phyloP scores from a whole-genome alignment of 2,888 invertebrate species.

The Metopia argyrocephala region DNA sequence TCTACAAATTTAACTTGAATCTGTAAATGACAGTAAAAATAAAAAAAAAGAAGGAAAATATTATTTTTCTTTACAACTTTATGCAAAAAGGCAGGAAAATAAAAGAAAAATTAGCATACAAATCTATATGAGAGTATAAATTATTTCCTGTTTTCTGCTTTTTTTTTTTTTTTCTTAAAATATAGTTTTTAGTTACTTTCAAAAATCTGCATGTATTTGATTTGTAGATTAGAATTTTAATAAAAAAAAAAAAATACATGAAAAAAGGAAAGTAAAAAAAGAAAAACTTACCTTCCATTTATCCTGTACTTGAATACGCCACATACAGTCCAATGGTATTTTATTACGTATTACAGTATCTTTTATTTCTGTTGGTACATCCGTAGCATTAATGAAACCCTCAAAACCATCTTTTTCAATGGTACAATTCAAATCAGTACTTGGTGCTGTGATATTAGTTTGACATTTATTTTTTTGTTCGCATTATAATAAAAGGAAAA shows the following conservation, averaged over 20 bases:
- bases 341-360: slow-evolving; percentile 80
- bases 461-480: neutral
- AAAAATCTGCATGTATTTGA: slow-evolving; percentile 13
- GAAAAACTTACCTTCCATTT: slow-evolving; percentile 82
- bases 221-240: neutral
- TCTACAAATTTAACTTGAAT: slow-evolving; percentile 84
- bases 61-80: neutral
- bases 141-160: neutral
- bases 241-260: neutral
- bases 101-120: slow-evolving; percentile 45
- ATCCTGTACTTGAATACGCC: slow-evolving; percentile 83
- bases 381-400: slow-evolving; percentile 81
- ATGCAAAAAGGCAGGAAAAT: neutral
- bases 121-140: slow-evolving; percentile 36
- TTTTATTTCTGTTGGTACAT: slow-evolving; percentile 81
- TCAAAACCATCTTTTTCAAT: slow-evolving; percentile 80
- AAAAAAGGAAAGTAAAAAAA: neutral
- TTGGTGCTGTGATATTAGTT: slow-evolving; percentile 69
- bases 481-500: neutral
- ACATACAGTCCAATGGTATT: slow-evolving; percentile 86
- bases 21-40: slow-evolving; percentile 77
- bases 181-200: neutral
- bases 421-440: slow-evolving; percentile 81
- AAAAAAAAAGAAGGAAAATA: slow-evolving; percentile 2
- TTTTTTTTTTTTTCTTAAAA: neutral